These are phyloP conservation scores for Achlya flavicornis DNA, from an alignment of 2,888 invertebrate genomes.

Conservation along the genomic window DNA sequence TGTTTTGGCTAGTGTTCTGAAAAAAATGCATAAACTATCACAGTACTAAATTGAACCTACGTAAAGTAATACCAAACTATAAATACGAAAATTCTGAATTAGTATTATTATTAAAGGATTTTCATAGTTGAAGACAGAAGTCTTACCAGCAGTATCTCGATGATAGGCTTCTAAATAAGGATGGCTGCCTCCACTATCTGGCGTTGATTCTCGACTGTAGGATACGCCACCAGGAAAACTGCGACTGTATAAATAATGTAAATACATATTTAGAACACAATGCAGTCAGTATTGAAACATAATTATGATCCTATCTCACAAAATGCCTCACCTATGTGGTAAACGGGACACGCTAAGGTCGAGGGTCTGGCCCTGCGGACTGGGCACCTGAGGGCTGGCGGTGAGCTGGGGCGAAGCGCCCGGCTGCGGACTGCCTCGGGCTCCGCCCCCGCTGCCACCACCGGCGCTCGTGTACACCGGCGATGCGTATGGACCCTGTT, in stretches of 20 bases:
- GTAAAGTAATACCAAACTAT: too few species aligned
- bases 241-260: slow-evolving; percentile 69
- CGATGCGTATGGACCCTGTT: slow-evolving; percentile 89
- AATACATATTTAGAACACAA: not conserved
- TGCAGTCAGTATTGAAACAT: slow-evolving; percentile 29
- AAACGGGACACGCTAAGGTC: slow-evolving; percentile 94
- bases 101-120: too few species aligned
- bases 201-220: slow-evolving; percentile 94
- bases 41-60: too few species aligned
- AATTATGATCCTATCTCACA: slow-evolving; percentile 25
- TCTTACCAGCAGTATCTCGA: slow-evolving; percentile 92
- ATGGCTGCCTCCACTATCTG: slow-evolving; percentile 94
- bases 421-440: slow-evolving; percentile 92
- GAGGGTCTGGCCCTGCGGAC: slow-evolving; percentile 95
- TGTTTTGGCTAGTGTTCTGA: not conserved
- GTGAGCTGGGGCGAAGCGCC: slow-evolving; percentile 92
- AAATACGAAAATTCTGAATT: too few species aligned
- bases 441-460: slow-evolving; percentile 87
- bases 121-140: not conserved
- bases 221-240: slow-evolving; percentile 86
- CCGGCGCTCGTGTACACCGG: slow-evolving; percentile 91
- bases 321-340: slow-evolving; percentile 89
- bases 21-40: not conserved
- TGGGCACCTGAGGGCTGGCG: slow-evolving; percentile 94
- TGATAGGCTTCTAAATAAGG: slow-evolving; percentile 92